A percentile compares a stretch with the other conserved stretches of the same genome.
Conservation (phyloP, 2,888 invertebrate species). For the Lacanobia oleracea region DNA sequence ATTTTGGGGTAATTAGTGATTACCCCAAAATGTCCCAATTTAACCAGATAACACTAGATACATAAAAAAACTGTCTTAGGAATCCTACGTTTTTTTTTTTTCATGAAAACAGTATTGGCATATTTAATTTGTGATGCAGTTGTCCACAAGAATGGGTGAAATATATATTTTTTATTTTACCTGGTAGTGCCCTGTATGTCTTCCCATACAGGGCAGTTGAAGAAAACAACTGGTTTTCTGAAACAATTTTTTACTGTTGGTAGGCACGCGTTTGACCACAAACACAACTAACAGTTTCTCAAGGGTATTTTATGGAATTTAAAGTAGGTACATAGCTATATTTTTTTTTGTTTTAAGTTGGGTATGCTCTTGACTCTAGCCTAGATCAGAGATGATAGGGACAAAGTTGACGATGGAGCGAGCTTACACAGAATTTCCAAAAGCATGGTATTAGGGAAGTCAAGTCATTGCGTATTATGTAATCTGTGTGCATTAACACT, state of each 20-base stretch:
- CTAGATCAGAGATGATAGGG: too few relatives aligned
- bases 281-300: neutral
- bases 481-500: conserved; percentile 46
- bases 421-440: too few relatives aligned
- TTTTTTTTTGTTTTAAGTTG: too few relatives aligned
- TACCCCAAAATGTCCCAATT: too few relatives aligned
- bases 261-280: too few relatives aligned
- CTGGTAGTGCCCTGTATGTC: too few relatives aligned
- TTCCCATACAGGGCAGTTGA: neutral
- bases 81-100: neutral
- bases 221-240: neutral
- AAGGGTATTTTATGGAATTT: neutral
- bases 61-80: neutral
- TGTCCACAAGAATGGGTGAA: neutral
- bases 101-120: neutral
- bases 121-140: too few relatives aligned
- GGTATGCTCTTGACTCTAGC: too few relatives aligned
- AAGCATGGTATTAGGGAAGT: conserved; percentile 7
- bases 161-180: neutral
- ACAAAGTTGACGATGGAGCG: too few relatives aligned
- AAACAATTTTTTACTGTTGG: too few relatives aligned
- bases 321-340: neutral
- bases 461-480: conserved; percentile 16
- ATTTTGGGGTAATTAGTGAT: too few relatives aligned
- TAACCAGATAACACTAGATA: too few relatives aligned